Evolutionary conservation across 1,140 invertebrate genomes (phyloP).

Genomic region (Colletes gigas): DNA sequence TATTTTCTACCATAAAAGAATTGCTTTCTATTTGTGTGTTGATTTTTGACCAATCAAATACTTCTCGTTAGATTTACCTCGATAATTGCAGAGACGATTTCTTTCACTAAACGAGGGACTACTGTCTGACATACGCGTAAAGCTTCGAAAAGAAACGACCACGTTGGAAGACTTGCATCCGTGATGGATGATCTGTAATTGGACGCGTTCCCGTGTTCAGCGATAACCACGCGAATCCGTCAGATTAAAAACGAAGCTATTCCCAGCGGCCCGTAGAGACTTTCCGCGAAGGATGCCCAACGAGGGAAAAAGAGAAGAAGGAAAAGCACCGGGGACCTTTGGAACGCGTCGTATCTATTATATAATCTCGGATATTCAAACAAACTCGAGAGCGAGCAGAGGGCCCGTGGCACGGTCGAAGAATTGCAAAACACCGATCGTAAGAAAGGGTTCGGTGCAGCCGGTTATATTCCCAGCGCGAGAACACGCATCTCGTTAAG

Average conservation of each 20-base stretch:
- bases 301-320: neutral
- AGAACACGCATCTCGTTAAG: conserved; percentile 72
- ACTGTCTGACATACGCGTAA: no score
- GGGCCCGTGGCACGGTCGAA: conserved; percentile 14
- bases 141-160: no score
- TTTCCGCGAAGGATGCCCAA: neutral
- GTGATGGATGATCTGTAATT: neutral
- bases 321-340: neutral
- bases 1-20: no score
- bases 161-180: neutral
- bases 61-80: no score
- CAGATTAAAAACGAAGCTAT: neutral
- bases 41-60: no score
- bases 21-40: no score
- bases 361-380: conserved; percentile 50
- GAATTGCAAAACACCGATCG: conserved; percentile 51
- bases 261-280: neutral
- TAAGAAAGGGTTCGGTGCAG: conserved; percentile 53
- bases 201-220: conserved; percentile 16
- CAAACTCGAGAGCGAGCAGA: neutral
- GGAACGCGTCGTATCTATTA: conserved; percentile 11
- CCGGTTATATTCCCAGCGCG: conserved; percentile 60
- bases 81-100: no score
- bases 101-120: no score
- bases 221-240: conserved; percentile 1